Conservation (phyloP, 2,113 vertebrate species). For the Pollimyrus isidori region DNA sequence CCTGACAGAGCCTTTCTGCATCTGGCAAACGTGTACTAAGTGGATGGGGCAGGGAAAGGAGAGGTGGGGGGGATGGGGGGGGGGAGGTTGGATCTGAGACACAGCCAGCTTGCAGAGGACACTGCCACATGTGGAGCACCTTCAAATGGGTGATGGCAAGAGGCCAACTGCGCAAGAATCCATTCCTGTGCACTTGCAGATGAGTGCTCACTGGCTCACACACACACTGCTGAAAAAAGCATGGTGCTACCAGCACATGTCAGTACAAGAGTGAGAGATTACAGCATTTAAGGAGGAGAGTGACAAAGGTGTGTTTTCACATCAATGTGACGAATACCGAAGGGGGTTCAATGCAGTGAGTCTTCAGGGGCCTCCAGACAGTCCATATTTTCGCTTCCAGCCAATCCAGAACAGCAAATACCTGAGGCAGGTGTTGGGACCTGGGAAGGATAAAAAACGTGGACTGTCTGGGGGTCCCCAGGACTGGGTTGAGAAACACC, state of each 20-base stretch:
- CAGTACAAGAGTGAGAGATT: not conserved
- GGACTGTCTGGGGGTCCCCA: not conserved
- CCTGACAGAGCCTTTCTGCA: slow-evolving; percentile 2
- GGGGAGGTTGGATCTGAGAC: not conserved
- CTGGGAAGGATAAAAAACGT: not conserved
- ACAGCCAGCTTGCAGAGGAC: not conserved
- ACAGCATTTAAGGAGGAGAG: not conserved
- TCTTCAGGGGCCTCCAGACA: not conserved
- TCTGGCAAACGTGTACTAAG: not conserved
- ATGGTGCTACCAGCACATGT: not conserved
- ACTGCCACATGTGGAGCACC: not conserved
- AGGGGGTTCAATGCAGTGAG: not conserved
- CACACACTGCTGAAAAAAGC: not conserved
- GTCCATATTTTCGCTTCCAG: not conserved
- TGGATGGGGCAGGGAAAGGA: not conserved
- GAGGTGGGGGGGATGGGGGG: not conserved
- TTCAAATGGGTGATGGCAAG: not conserved
- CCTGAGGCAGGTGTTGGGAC: not conserved
- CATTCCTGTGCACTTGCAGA: not conserved
- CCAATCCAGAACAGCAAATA: not conserved
- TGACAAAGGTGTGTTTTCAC: not conserved
- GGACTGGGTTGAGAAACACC: too few relatives aligned
- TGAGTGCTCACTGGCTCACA: not conserved
- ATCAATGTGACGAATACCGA: not conserved
- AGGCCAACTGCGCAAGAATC: not conserved